Base-by-base conservation (phyloP, 2,113 vertebrate genomes). In the Raja brachyura region DNA sequence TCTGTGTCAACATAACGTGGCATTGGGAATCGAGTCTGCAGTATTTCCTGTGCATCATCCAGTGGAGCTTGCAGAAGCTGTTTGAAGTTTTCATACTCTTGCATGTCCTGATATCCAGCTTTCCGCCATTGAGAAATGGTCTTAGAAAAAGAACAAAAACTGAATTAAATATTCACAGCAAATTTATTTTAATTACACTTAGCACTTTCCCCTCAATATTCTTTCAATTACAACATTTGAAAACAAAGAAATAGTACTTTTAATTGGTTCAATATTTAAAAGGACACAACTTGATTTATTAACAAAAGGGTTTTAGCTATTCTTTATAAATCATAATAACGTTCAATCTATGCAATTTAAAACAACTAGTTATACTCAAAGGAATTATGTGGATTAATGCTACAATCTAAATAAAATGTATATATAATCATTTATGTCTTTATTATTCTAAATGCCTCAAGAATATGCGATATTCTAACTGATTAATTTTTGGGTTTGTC, bases 41-140 rank as follows among this genome's bases (percentile, higher is more conserved):
- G 94, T 95, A 99, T 98, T 95, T 99, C 98, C 95, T 99, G 98
- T 56, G 98, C 98, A 0, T 99, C 98, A 70, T 99, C 98, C 93
- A 99, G 94, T 0, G 98, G 98, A 66, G 98, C 98, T 94, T 98
- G 98, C 61, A 99, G 96, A 74, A 99, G 97, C 94, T 99, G 98
- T 94, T 97, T 99, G 95, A 99, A 99, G 96, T 99, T 99, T 96
- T 99, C 98, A 28, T 99, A 99, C 93, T 99, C 98, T 0, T 98
- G 96, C 98, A 99, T 97, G 77, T 99, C 97, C 95, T 99, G 98
- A 96, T 99, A 99, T 39, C 98, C 97, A 31, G 98, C 98, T 94
- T 99, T 99, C 93, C 96, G 96, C 98, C 98, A 99, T 95, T 99
- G 98, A 33, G 98, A 97, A 86, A 99, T 98, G 28, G 98, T 99